Evolutionary conservation across 30 jellyfish, hydroid and myxozoan genomes (phyloP).

Genomic region (Aurelia sp.): DNA sequence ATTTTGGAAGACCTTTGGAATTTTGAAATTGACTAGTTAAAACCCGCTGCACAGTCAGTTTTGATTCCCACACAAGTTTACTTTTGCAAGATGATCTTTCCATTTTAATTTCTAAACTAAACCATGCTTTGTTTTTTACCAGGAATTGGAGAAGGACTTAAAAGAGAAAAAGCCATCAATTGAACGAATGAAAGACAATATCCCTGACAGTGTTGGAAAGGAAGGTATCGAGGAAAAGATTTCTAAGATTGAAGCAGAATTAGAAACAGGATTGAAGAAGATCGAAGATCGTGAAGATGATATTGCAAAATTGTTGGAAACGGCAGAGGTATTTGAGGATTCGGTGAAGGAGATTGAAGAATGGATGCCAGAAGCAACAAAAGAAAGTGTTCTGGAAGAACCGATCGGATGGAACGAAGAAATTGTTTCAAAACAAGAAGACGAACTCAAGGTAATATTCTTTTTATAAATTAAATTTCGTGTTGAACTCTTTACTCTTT

Average conservation of each 20-base stretch:
- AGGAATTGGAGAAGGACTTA: constrained; percentile 65
- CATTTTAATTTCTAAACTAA: too few relatives aligned
- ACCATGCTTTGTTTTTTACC: too few relatives aligned
- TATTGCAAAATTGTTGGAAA: constrained; percentile 56
- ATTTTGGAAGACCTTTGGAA: too few relatives aligned
- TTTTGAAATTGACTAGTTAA: too few relatives aligned
- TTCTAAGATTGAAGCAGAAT: constrained; percentile 28
- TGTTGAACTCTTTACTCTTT: too few relatives aligned
- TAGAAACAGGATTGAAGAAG: constrained; percentile 43
- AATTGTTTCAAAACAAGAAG: constrained; percentile 56
- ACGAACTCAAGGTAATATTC: constrained; percentile 74
- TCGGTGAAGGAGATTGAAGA: constrained; percentile 71
- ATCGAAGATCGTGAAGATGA: constrained; percentile 65
- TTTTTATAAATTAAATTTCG: too few relatives aligned
- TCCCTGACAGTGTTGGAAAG: constrained; percentile 57
- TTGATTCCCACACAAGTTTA: too few relatives aligned
- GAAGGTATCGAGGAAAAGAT: constrained; percentile 79
- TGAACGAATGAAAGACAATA: constrained; percentile 29
- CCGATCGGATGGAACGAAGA: constrained; percentile 70
- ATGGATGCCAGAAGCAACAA: constrained; percentile 83
- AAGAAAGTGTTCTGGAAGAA: constrained; percentile 60
- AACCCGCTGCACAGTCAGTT: too few relatives aligned
- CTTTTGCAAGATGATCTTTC: too few relatives aligned
- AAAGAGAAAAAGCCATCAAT: constrained; percentile 58
- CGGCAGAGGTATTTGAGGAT: constrained; percentile 63